phyloP scores from a whole-genome alignment of 2,113 vertebrate genomes.

The Zosterops japonicus region DNA sequence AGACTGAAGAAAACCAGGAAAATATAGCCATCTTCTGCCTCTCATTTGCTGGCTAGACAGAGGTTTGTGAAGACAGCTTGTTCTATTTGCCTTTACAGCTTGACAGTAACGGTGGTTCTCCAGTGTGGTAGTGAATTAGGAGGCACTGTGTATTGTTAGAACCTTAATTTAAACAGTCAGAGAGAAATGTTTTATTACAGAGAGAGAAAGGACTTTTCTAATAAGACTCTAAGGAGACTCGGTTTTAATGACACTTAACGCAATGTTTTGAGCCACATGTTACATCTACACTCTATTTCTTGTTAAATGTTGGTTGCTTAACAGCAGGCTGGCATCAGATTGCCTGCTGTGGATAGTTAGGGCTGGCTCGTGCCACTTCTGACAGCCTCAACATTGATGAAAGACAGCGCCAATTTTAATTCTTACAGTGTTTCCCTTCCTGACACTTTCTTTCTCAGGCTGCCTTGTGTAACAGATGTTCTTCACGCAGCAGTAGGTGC shows the following conservation, averaged over 20 bases:
- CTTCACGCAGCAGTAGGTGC: background rate
- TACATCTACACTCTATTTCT: conserved; percentile 66
- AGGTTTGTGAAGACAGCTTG: background rate
- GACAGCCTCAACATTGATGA: conserved; percentile 65
- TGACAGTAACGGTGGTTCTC: conserved; percentile 32
- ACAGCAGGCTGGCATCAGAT: conserved; percentile 73
- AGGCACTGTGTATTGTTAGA: conserved; percentile 69
- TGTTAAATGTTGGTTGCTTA: conserved; percentile 74
- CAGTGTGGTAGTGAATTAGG: conserved; percentile 57
- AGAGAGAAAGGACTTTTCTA: conserved; percentile 61
- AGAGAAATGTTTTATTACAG: conserved; percentile 71
- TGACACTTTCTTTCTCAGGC: conserved; percentile 9
- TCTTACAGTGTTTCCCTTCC: conserved; percentile 45
- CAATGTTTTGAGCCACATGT: conserved; percentile 66
- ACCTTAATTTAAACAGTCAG: conserved; percentile 71
- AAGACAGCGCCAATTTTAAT: conserved; percentile 57
- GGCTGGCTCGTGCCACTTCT: conserved; percentile 59
- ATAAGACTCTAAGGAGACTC: conserved; percentile 67
- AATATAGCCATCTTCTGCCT: background rate
- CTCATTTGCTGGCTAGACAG: background rate
- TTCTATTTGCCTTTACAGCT: conserved; percentile 30
- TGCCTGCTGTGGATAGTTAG: conserved; percentile 66
- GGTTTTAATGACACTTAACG: conserved; percentile 74
- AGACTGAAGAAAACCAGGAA: background rate
- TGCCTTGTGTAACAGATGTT: background rate